Evolutionary conservation across 2,797 vertebrate genomes (phyloP), one percentile per base, ranked within the genome.

Genomic region (Alectoris magna): DNA sequence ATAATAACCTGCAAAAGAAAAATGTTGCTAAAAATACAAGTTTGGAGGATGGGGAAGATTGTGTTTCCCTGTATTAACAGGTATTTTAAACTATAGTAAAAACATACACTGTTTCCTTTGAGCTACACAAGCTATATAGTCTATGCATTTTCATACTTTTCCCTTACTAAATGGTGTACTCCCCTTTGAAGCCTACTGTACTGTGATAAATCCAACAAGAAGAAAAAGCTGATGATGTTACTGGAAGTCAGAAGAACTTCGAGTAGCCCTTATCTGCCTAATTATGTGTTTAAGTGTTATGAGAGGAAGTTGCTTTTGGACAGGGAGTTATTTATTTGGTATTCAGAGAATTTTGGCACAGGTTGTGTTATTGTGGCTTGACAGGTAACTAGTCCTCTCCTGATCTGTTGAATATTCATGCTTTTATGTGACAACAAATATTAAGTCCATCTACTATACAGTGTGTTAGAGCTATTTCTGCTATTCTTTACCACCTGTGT

Each of bases 61-160:
- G 0, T 8, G 87, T 92, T 92, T 43, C 41, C 49, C 34, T 95
- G 69, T 95, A 88, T 94, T 94, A 88, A 74, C 31, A 80, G 87
- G 26, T 24, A 76, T 74, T 90, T 96, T 88, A 94, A 84, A 76
- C 41, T 76, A 88, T 85, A 74, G 56, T 86, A 81, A 87, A 95
- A 92, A 0, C 66, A 88, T 49, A 36, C 11, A 5, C 58, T 55
- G 10, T 67, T 91, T 83, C 46, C 68, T 55, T 72, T 81, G 46
- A 88, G 43, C 66, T 75, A 22, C 13, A 58, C 24, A 18, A 60
- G 36, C 66, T 77, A 4, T 7, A 24, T n/a, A 43, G 26, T 27
- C 43, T 73, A 3, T 59, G 39, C 10, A 70, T 15, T 9, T 7
- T 2, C 22, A 53, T 29, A 6, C 0, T 41, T 75, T 80, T 91